Base-by-base conservation (phyloP, 2,113 vertebrate species). In the Phaethornis superciliosus region DNA sequence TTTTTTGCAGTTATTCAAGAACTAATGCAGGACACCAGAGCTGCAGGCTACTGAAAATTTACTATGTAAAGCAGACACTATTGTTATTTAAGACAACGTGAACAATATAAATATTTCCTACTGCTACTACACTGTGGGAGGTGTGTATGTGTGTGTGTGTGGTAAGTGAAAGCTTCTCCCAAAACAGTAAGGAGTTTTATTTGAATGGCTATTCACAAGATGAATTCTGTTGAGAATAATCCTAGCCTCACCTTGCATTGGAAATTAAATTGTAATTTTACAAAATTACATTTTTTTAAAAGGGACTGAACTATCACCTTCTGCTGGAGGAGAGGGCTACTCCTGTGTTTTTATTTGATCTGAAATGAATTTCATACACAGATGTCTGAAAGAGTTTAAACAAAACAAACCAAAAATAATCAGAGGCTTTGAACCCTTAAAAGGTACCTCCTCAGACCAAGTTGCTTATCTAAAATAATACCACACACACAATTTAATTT, bases 1-100 rank as follows among this genome's bases (percentile, higher is more conserved):
- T 97, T 90, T 96, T 96, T 94, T 85, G 91, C 97, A 98, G 98
- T 84, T 98, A 60, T 15, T 28, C 56, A 91, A 76, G 85, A 59
- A 90, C 17, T 81, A 70, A 95, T 9, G n/a, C 5, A 92, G 59
- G 80, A 91, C 54, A 9, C 8, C 79, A 70, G 26, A 81, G 11
- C 21, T 69, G 86, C 90, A 85, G 74, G 27, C 76, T 85, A 94
- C 85, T 23, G 80, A 88, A 86, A 81, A 91, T 59, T 89, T 85
- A 51, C 72, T 85, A 94, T 89, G 93, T 80, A 92, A 96, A 95
- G 89, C 76, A 95, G 96, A 97, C 97, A 96, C 96, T 97, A 96
- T 92, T 91, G 33, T 51, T 80, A 94, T 96, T 94, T 92, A 95
- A 95, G 65, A 71, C 24, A 88, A 76, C 26, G 19, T 81, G 52